Evolutionary conservation across 2,113 vertebrate species (phyloP).

Genomic region (Aptenodytes patagonicus): DNA sequence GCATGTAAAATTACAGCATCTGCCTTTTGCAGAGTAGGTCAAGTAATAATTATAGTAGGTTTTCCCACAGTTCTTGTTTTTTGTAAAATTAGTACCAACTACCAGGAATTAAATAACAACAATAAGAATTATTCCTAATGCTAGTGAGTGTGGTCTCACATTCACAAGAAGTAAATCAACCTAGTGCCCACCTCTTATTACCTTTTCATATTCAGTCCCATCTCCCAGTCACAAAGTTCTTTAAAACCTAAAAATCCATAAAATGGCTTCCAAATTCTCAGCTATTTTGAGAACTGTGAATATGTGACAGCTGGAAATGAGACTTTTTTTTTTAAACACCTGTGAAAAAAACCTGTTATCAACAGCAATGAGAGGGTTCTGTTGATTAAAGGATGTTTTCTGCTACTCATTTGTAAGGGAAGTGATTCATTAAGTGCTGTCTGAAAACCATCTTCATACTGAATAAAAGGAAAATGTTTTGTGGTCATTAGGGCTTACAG

Average conservation of each 20-base stretch:
- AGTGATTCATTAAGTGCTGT: background rate
- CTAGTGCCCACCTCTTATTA: background rate
- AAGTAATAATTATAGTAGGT: background rate
- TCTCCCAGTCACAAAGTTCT: background rate
- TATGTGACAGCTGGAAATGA: background rate
- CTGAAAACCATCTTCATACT: background rate
- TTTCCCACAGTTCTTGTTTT: background rate
- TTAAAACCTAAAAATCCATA: background rate
- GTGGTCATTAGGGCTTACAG: background rate
- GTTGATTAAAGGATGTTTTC: constrained; percentile 17
- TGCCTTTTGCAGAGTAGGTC: background rate
- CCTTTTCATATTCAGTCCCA: background rate
- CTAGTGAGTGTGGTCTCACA: background rate
- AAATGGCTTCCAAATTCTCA: background rate
- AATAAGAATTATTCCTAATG: background rate
- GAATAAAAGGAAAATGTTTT: background rate
- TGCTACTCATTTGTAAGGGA: background rate
- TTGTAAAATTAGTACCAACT: background rate
- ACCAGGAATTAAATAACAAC: background rate
- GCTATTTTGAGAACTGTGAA: background rate
- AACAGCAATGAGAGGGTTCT: background rate
- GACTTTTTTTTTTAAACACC: background rate
- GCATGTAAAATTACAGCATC: background rate
- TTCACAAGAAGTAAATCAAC: background rate
- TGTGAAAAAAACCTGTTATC: background rate